Evolutionary conservation across 2,797 vertebrate species (phyloP).

Genomic region (Enteromius anoplus): DNA sequence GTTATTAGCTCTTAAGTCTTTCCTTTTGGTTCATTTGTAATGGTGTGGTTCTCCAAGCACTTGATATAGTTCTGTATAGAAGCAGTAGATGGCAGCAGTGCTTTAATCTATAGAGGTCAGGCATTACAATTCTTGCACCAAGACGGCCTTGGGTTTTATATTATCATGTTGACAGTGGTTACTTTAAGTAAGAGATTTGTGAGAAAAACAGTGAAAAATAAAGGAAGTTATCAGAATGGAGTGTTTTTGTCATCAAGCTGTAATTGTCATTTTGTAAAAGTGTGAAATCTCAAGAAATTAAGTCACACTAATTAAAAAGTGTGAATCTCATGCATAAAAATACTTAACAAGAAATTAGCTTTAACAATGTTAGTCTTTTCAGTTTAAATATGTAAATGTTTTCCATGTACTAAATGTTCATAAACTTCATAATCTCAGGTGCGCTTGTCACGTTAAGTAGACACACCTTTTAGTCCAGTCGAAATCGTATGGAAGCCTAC

Average conservation of each 20-base stretch:
- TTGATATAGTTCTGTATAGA: neutral
- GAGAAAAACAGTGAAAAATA: neutral
- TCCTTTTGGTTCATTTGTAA: neutral
- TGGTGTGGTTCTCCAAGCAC: neutral
- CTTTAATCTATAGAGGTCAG: neutral
- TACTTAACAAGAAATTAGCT: neutral
- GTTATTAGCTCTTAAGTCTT: neutral
- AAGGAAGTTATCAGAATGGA: neutral
- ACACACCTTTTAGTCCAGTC: no score
- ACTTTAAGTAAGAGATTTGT: neutral
- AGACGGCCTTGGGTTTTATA: neutral
- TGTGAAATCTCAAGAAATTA: neutral
- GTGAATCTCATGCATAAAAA: neutral
- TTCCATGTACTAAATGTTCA: neutral
- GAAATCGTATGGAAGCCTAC: neutral
- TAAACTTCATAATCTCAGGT: neutral
- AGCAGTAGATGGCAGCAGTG: slow-evolving; percentile 46
- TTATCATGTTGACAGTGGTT: neutral
- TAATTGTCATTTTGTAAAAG: neutral
- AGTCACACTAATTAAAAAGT: neutral
- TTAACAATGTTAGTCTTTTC: neutral
- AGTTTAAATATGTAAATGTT: neutral
- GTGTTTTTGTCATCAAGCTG: neutral
- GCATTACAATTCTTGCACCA: neutral
- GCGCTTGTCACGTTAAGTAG: neutral